Evolutionary conservation across 2,113 vertebrate genomes (phyloP).

Genomic region (Ellobius talpinus): DNA sequence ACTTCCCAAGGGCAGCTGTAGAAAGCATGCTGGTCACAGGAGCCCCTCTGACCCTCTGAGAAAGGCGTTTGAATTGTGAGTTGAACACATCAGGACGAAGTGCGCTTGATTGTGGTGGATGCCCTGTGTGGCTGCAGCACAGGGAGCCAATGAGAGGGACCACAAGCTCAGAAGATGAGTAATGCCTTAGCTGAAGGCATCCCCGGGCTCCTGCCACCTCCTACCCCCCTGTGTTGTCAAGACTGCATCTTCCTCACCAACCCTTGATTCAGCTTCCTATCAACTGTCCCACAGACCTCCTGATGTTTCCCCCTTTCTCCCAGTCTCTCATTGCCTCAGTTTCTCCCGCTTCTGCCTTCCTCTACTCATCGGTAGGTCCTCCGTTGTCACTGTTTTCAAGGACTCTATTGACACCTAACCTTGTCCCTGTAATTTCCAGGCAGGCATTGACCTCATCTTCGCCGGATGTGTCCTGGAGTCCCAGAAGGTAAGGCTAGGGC

Average conservation of each 20-base stretch:
- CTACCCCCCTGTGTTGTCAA: background rate
- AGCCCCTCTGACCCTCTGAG: background rate
- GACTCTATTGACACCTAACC: background rate
- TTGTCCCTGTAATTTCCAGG: background rate
- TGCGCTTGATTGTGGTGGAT: background rate
- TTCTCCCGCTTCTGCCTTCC: background rate
- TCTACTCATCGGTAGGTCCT: background rate
- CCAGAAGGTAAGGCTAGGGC: too few species aligned
- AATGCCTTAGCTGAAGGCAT: background rate
- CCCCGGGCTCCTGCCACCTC: too few species aligned
- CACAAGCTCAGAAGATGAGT: background rate
- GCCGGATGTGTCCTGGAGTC: background rate
- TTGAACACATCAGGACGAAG: background rate
- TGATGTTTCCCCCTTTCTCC: background rate
- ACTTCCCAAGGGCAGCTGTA: background rate
- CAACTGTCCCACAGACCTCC: background rate
- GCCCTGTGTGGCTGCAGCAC: background rate
- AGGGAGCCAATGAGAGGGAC: background rate
- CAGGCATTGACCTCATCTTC: background rate
- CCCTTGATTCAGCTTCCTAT: background rate
- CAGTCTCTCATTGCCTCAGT: background rate
- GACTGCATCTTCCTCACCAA: background rate
- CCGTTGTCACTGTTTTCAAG: background rate
- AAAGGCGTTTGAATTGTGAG: background rate
- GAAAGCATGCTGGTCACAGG: background rate